phyloP scores from a whole-genome alignment of 1,140 invertebrate genomes.

The Venturia canescens region DNA sequence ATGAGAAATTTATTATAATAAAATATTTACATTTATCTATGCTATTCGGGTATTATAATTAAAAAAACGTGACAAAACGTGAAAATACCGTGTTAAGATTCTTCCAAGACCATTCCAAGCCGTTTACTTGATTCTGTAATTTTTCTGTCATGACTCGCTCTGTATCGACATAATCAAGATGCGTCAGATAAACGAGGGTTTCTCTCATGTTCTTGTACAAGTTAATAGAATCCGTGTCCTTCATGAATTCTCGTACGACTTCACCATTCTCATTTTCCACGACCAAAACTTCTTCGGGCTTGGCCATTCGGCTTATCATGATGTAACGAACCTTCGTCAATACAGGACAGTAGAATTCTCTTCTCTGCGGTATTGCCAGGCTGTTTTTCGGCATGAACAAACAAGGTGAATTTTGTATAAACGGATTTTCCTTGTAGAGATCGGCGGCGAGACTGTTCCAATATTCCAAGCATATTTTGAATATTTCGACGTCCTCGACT shows the following conservation, averaged over 20 bases:
- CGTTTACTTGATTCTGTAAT: constrained; percentile 99
- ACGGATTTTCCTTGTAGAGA: constrained; percentile 89
- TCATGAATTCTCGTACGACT: constrained; percentile 99
- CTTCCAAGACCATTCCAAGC: constrained; percentile 99
- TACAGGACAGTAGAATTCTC: constrained; percentile 87
- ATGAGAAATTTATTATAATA: too few relatives aligned
- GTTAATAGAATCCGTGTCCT: constrained; percentile 99
- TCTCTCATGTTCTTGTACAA: constrained; percentile 99
- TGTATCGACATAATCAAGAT: constrained; percentile 98
- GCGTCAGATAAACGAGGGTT: constrained; percentile 98
- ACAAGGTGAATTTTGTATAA: constrained; percentile 64
- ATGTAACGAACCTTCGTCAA: constrained; percentile 96
- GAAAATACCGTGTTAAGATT: constrained; percentile 94
- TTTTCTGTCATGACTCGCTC: constrained; percentile 99
- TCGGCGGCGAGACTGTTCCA: constrained; percentile 97
- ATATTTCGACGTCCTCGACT: constrained; percentile 99
- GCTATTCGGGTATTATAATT: too few relatives aligned
- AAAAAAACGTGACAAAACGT: not conserved
- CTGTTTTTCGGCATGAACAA: constrained; percentile 71
- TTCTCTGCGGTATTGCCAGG: constrained; percentile 73
- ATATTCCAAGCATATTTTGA: constrained; percentile 99
- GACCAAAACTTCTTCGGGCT: constrained; percentile 99
- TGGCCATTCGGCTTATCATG: constrained; percentile 99
- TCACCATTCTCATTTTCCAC: constrained; percentile 99
- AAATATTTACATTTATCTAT: too few relatives aligned